Evolutionary conservation across 2,113 vertebrate species (phyloP).

Genomic region (Pundamilia nyererei): DNA sequence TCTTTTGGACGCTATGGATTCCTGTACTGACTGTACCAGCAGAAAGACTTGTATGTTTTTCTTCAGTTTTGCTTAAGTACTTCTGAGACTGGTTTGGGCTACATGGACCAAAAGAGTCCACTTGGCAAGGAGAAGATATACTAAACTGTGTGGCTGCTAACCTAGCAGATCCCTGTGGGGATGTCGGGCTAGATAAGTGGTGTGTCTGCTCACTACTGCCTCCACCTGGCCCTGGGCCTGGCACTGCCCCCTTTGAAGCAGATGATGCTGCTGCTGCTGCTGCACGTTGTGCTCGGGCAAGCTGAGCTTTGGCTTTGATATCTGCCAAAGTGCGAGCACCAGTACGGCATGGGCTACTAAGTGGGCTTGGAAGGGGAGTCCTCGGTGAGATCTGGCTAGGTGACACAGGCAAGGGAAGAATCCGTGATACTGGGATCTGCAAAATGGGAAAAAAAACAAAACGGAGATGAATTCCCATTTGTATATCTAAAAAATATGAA

Average conservation of each 20-base stretch:
- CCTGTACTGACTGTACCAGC: neutral
- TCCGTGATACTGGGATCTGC: constrained; percentile 87
- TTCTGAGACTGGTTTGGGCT: constrained; percentile 3
- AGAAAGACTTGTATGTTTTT: neutral
- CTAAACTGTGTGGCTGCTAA: constrained; percentile 34
- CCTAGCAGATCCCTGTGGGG: constrained; percentile 6
- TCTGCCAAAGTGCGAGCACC: constrained; percentile 93
- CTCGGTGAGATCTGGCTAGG: constrained; percentile 82
- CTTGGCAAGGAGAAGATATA: neutral
- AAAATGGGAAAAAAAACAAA: constrained; percentile 6
- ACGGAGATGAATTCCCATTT: neutral
- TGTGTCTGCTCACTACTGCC: constrained; percentile 61
- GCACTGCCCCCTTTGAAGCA: constrained; percentile 68
- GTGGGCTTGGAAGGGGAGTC: constrained; percentile 73
- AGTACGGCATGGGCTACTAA: constrained; percentile 81
- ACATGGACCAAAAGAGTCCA: constrained; percentile 8
- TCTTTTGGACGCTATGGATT: neutral
- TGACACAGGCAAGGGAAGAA: constrained; percentile 79
- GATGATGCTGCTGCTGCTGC: constrained; percentile 73
- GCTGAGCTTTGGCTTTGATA: constrained; percentile 95
- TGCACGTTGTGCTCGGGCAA: constrained; percentile 85
- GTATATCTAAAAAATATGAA: neutral
- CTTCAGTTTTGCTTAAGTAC: neutral
- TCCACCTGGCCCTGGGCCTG: constrained; percentile 80
- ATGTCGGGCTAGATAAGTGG: constrained; percentile 43